Percentiles rank a stretch among this genome's conserved stretches.
Conservation (phyloP, 1,140 invertebrate species). For the Bombyx mandarina region DNA sequence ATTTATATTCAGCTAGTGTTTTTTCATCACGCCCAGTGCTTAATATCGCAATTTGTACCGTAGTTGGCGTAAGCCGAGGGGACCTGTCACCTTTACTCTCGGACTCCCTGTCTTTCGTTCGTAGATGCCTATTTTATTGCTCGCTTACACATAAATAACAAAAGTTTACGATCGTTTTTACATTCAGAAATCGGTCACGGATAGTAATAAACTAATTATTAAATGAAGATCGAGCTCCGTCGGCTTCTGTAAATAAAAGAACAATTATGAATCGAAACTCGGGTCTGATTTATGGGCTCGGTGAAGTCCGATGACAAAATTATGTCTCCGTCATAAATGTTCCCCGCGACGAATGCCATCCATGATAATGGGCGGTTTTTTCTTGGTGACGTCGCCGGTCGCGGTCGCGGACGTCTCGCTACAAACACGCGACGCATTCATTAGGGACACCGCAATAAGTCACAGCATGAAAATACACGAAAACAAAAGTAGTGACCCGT, state of each 20-base stretch:
- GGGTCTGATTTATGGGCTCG: conserved; percentile 24
- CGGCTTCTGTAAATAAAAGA: conserved; percentile 16
- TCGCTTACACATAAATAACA: conserved; percentile 45
- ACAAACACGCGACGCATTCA: conserved; percentile 1
- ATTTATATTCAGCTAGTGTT: conserved; percentile 71
- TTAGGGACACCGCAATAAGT: conserved; percentile 1
- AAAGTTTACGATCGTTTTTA: conserved; percentile 38
- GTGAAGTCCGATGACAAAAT: conserved; percentile 36
- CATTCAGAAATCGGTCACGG: conserved; percentile 27
- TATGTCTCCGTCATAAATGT: conserved; percentile 39
- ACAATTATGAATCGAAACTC: conserved; percentile 29
- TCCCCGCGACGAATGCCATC: conserved; percentile 27
- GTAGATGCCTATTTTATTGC: conserved; percentile 45
- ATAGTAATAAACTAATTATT: conserved; percentile 33
- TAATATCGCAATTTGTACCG: conserved; percentile 69
- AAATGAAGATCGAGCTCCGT: conserved; percentile 20
- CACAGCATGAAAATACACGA: too few species aligned
- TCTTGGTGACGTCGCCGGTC: conserved; percentile 15
- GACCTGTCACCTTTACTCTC: conserved; percentile 55
- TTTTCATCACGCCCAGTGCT: conserved; percentile 69
- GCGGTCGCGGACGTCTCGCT: conserved; percentile 9
- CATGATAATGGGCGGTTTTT: conserved; percentile 38
- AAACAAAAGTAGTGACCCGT: too few species aligned
- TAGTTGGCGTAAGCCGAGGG: conserved; percentile 63
- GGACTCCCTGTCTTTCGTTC: conserved; percentile 43